A percentile compares a stretch with the other conserved stretches of the same genome.
Evolutionary conservation across 2,113 vertebrate genomes (phyloP).

Genomic region (Chelonoidis abingdonii): DNA sequence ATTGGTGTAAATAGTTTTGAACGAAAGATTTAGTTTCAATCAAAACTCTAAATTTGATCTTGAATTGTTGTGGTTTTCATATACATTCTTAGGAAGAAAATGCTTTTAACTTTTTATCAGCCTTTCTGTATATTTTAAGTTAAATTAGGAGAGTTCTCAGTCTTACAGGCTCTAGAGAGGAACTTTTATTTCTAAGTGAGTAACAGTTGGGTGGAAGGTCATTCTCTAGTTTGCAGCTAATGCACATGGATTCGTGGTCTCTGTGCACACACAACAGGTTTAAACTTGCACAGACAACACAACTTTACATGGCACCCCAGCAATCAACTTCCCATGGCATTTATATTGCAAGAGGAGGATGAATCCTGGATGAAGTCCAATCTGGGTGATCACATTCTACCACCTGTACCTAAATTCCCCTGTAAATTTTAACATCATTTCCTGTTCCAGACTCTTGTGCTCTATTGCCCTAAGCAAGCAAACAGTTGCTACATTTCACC

Average conservation of each 20-base stretch:
- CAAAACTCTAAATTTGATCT: not conserved
- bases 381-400: not conserved
- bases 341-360: not conserved
- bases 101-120: not conserved
- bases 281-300: not conserved
- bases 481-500: not conserved
- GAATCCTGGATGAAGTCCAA: not conserved
- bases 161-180: not conserved
- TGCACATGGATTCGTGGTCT: not conserved
- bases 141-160: not conserved
- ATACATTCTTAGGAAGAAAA: not conserved
- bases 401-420: not conserved
- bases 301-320: rapidly evolving
- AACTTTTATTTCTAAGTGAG: not conserved
- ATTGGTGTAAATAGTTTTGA: not conserved
- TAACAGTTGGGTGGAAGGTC: not conserved
- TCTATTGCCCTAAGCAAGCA: not conserved
- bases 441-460: not conserved
- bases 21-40: not conserved
- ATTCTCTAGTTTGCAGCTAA: not conserved
- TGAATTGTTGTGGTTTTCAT: not conserved
- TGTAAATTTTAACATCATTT: not conserved
- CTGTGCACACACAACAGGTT: not conserved
- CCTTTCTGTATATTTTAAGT: not conserved
- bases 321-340: rapidly evolving